phyloP scores from a whole-genome alignment of 2,797 vertebrate species.

The Poecile montanus region DNA sequence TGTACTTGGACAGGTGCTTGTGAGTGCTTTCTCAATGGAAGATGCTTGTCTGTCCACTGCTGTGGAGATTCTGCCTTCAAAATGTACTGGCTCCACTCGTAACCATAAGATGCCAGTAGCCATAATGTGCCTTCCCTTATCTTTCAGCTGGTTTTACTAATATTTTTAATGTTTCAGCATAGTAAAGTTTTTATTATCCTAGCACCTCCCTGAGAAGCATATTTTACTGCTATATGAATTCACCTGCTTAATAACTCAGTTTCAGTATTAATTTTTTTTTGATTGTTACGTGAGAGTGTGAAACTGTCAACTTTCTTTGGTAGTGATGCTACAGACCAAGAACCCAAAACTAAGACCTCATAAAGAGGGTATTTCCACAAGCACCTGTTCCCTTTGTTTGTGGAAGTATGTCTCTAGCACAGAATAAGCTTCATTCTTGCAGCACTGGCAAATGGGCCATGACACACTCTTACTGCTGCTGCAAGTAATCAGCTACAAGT shows the following conservation, averaged over 20 bases:
- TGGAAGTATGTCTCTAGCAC: neutral
- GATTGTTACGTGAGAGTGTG: neutral
- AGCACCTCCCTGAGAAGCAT: neutral
- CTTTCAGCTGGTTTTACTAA: neutral
- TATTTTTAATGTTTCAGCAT: neutral
- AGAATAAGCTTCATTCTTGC: neutral
- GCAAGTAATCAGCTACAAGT: neutral
- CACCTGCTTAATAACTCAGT: neutral
- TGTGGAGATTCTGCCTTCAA: neutral
- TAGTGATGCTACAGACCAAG: neutral
- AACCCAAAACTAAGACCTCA: neutral
- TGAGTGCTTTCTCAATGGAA: neutral
- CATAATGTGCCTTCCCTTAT: neutral
- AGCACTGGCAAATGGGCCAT: constrained; percentile 25
- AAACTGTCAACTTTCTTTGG: neutral
- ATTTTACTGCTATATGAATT: neutral
- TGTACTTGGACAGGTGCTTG: neutral
- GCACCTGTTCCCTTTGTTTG: neutral
- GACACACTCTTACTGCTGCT: neutral
- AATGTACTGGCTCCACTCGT: neutral
- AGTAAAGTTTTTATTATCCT: neutral
- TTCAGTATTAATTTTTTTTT: neutral
- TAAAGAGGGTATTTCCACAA: neutral
- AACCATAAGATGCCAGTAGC: neutral
- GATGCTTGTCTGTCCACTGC: neutral